Conservation (phyloP, 2,888 invertebrate species). For the Myathropa florea region DNA sequence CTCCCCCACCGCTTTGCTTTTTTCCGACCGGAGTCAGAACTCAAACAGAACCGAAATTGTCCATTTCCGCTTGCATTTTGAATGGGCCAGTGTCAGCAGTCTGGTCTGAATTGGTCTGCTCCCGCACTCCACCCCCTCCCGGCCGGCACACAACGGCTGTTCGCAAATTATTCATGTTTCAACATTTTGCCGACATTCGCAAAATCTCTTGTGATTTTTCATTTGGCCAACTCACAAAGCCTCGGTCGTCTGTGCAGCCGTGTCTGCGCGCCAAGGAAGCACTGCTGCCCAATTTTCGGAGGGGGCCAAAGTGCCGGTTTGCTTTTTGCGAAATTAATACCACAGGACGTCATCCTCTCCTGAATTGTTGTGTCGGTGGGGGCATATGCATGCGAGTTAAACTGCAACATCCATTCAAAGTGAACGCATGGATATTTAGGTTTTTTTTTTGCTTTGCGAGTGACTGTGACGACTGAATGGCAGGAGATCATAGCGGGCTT, state of each 20-base stretch:
- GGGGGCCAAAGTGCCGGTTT: background rate
- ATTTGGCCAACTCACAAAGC: constrained; percentile 5
- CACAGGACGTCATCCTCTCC: background rate
- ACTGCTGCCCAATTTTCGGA: constrained; percentile 10
- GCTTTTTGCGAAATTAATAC: constrained; percentile 44
- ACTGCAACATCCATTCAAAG: background rate
- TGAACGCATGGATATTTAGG: background rate
- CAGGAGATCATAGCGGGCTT: background rate
- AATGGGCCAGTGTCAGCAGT: constrained; percentile 8
- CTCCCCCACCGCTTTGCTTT: background rate
- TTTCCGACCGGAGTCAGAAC: background rate
- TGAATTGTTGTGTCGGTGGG: background rate
- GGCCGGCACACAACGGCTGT: constrained; percentile 15
- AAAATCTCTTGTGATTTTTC: constrained; percentile 46
- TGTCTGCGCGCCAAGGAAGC: background rate
- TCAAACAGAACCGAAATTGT: constrained; percentile 19
- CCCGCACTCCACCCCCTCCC: background rate
- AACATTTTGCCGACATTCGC: constrained; percentile 35
- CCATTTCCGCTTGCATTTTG: constrained; percentile 30
- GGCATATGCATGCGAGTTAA: background rate
- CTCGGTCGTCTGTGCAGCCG: background rate
- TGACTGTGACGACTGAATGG: background rate
- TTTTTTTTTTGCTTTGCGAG: background rate
- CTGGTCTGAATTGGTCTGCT: background rate
- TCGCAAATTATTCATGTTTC: constrained; percentile 43